A percentile compares a stretch with the other conserved stretches of the same genome.
Evolutionary conservation across 1,140 invertebrate genomes (phyloP).

Genomic region (Coelopa frigida): DNA sequence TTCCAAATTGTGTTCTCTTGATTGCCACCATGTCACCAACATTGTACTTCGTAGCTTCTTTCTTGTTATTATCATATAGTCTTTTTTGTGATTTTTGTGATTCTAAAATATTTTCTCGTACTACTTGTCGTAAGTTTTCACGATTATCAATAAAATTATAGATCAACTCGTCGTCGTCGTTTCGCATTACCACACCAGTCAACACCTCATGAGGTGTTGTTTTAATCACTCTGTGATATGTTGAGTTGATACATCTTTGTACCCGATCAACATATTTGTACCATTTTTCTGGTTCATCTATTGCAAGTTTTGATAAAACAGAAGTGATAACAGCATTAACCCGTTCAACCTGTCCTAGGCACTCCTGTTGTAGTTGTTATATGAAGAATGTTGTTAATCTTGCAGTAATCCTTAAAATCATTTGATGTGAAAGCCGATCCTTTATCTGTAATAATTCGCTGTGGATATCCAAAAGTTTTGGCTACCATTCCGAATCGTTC

Average conservation of each 20-base stretch:
- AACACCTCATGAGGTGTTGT: not conserved
- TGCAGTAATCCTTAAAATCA: too few relatives aligned
- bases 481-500: too few relatives aligned
- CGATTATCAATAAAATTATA: not conserved
- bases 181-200: not conserved
- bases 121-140: not conserved
- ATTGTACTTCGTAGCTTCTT: not conserved
- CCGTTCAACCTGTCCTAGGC: too few relatives aligned
- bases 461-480: too few relatives aligned
- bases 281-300: not conserved
- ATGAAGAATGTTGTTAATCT: too few relatives aligned
- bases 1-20: not conserved
- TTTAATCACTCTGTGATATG: not conserved
- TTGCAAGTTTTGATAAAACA: not conserved
- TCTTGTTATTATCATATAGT: not conserved
- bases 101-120: not conserved
- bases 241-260: not conserved
- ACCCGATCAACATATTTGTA: not conserved
- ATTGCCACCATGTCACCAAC: not conserved
- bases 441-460: too few relatives aligned
- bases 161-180: not conserved
- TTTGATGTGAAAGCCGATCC: too few relatives aligned
- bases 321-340: too few relatives aligned
- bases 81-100: not conserved
- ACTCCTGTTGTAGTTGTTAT: too few relatives aligned